Evolutionary conservation across 2,797 vertebrate species (phyloP), one percentile per base, ranked within the genome.

Genomic region (Austrolebias charrua): DNA sequence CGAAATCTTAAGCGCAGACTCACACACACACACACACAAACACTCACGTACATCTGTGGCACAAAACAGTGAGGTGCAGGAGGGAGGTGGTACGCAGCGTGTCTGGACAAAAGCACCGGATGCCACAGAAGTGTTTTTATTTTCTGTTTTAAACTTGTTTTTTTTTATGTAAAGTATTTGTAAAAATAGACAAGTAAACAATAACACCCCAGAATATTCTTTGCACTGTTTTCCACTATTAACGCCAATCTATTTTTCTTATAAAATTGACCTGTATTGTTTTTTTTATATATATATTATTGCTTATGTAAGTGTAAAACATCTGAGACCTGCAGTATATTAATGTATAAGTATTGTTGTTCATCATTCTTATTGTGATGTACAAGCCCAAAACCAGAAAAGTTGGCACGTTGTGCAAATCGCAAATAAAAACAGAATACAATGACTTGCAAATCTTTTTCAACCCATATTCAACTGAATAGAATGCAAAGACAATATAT

Each of bases 171-270:
- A 92, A 92, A 87, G 86, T 83, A 91, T 91, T 91, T 92, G 84
- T 89, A 84, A 91, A 78, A 74, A 89, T 84, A 73, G 84, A 90
- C 89, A 90, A 90, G 82, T 84, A 89, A 88, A 89, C 80, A 86
- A 78, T 84, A 87, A 84, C 82, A 86, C 81, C 88, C 90, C 90
- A 84, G 78, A 89, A 88, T 92, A 92, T 93, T 89, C 88, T 93
- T 93, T 93, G 90, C 92, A 93, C 90, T 91, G 90, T 92, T 93
- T 91, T 90, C 86, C 88, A 91, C 91, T 88, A 84, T 91, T 92
- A 89, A 90, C 86, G 86, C 83, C 88, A 88, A 86, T 92, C 90
- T 93, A 91, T 92, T 93, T 94, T 94, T 93, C 84, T 90, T 91
- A 92, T 87, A 78, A 60, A 90, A 90, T 90, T 84, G 85, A 89